These are phyloP conservation scores for Ivindomyrus marchei DNA, from an alignment of 2,113 vertebrate species.

Conservation along the genomic window DNA sequence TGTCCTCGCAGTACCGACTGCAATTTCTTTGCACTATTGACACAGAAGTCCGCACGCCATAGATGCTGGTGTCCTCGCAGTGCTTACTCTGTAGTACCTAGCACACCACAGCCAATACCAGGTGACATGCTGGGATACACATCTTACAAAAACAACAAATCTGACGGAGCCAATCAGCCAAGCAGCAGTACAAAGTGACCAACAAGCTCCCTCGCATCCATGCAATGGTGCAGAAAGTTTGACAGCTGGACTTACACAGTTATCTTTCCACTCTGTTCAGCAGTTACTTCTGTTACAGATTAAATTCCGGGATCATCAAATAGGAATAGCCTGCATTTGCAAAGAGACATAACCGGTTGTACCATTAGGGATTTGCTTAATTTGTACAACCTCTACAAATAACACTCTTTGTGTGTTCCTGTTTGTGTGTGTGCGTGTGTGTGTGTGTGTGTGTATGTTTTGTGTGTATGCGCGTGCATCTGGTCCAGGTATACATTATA, in stretches of 20 bases:
- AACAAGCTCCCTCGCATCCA: not conserved
- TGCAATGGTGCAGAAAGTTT: not conserved
- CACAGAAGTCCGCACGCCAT: not conserved
- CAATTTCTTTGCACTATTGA: not conserved
- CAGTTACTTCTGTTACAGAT: not conserved
- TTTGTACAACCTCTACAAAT: not conserved
- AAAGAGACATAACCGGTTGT: no score
- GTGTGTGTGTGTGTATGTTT: not conserved
- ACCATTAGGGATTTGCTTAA: not conserved
- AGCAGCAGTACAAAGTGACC: not conserved
- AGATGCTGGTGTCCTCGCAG: not conserved
- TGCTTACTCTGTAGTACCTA: not conserved
- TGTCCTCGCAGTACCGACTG: not conserved
- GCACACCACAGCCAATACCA: not conserved
- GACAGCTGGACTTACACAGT: not conserved
- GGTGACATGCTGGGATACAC: not conserved
- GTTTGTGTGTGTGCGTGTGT: not conserved
- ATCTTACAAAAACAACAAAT: not conserved
- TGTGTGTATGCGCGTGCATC: not conserved
- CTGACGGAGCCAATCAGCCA: not conserved
- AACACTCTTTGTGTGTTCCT: not conserved
- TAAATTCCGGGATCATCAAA: not conserved
- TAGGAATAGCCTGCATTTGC: not conserved
- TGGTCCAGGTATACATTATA: not conserved
- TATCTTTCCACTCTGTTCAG: not conserved